Conservation (phyloP, 1,140 invertebrate genomes). For the Lepeophtheirus salmonis region DNA sequence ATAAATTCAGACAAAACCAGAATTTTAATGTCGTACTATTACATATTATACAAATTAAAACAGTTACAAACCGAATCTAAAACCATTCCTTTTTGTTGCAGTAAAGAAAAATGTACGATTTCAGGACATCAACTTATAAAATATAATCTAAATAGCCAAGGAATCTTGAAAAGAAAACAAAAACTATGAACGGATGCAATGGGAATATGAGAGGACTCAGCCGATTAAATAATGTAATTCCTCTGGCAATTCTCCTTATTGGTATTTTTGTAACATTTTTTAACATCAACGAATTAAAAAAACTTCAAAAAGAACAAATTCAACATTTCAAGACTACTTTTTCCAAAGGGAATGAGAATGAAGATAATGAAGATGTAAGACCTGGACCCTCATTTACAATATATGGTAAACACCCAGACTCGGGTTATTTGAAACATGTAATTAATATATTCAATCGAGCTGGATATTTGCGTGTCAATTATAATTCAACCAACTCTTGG, state of each 20-base stretch:
- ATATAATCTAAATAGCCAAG: background rate
- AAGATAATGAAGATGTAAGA: background rate
- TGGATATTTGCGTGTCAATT: conserved; percentile 35
- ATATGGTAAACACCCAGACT: conserved; percentile 26
- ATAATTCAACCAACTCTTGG: conserved; percentile 40
- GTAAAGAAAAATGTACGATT: too few relatives aligned
- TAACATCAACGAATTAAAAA: background rate
- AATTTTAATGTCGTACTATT: too few relatives aligned
- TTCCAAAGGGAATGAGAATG: background rate
- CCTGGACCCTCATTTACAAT: conserved; percentile 8
- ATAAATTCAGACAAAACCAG: too few relatives aligned
- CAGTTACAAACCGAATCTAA: too few relatives aligned
- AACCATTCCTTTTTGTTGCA: too few relatives aligned
- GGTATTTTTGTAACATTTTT: background rate
- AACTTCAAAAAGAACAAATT: background rate
- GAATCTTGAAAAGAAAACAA: too few relatives aligned
- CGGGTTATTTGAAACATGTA: conserved; percentile 54
- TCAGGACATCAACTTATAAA: too few relatives aligned
- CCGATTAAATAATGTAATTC: background rate
- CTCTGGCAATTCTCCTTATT: background rate
- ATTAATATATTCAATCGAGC: conserved; percentile 46
- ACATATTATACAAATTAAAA: too few relatives aligned
- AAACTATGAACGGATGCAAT: background rate
- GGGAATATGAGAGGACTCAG: background rate
- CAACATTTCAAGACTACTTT: background rate